Evolutionary conservation across 2,888 invertebrate genomes (phyloP), one percentile per base, ranked within the genome.

Genomic region (Eubasilissa splendida): DNA sequence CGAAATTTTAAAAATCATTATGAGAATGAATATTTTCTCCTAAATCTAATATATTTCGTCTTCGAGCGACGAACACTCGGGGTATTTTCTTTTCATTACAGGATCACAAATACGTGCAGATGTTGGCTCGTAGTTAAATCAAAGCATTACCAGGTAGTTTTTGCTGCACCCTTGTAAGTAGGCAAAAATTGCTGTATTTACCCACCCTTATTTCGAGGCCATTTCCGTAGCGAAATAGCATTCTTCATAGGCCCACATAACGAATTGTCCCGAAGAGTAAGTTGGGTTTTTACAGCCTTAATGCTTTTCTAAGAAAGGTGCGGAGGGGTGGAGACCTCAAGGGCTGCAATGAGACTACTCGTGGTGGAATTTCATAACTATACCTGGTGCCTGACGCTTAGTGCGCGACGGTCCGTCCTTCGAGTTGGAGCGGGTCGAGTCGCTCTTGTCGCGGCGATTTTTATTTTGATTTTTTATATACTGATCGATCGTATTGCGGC

Each of bases 141-240:
- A 76, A 77, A 59, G 79, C 79, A 79, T 73, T 74, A 68, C 83
- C 83, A 83, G 83, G 83, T 83, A 83, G 83, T 77, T 83, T 80
- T 79, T 66, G 66, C 52, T 71, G 60, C 80, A 79, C 83, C 83
- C 83, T 77, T 70, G 60, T 33, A 66, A 71, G 63, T 76, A 76
- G 65, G 53, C 60, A 81, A 52, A 74, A 70, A 78, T 74, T 77
- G 63, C 56, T 60, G 80, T 56, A 59, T 80, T 73, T 79, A 74
- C 76, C 59, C 73, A 70, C 33, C 31, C 53, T 60, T 31, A 54
- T 77, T 65, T 56, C 54, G 63, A 76, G 65, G 63, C 54, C 52
- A 22, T 50, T 76, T 63, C 53, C 66, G 66, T 10, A 14, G 56
- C 22, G 11, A 70, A 53, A 53, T 77, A 50, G 50, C 50, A 53